phyloP scores from a whole-genome alignment of 2,113 vertebrate species.

The Salvator merianae region DNA sequence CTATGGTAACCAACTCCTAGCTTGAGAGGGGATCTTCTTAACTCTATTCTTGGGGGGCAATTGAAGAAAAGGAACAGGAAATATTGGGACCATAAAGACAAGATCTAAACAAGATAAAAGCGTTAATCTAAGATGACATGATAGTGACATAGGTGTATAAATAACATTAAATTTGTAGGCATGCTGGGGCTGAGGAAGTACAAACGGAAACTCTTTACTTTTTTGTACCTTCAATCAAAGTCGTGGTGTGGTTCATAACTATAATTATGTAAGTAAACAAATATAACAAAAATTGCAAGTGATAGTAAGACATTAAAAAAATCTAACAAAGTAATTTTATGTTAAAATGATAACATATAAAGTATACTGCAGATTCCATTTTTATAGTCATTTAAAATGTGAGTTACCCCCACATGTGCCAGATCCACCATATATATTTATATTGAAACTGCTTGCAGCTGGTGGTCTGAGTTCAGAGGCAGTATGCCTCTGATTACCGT shows the following conservation, averaged over 20 bases:
- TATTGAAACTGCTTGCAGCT: no score
- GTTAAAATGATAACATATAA: not conserved
- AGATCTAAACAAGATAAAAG: not conserved
- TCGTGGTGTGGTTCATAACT: not conserved
- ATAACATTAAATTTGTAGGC: not conserved
- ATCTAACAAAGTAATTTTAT: not conserved
- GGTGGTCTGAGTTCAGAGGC: no score
- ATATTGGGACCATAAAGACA: not conserved
- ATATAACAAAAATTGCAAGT: not conserved
- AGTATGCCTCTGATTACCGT: no score
- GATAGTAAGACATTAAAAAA: not conserved
- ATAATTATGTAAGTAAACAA: not conserved
- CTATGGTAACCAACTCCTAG: slow-evolving; percentile 20
- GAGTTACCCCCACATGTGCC: not conserved
- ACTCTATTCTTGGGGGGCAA: not conserved
- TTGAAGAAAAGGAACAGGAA: not conserved
- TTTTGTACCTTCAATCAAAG: not conserved
- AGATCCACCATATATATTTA: not conserved
- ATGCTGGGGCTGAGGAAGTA: not conserved
- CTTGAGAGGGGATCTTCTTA: slow-evolving; percentile 11
- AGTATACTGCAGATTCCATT: not conserved
- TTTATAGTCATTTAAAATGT: not conserved
- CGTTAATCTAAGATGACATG: not conserved
- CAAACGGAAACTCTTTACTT: not conserved
- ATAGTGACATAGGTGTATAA: not conserved